A percentile compares a stretch with the other conserved stretches of the same genome.
These are phyloP conservation scores for Petrocephalus zakoni DNA, from an alignment of 2,113 vertebrate species.

Conservation along the genomic window DNA sequence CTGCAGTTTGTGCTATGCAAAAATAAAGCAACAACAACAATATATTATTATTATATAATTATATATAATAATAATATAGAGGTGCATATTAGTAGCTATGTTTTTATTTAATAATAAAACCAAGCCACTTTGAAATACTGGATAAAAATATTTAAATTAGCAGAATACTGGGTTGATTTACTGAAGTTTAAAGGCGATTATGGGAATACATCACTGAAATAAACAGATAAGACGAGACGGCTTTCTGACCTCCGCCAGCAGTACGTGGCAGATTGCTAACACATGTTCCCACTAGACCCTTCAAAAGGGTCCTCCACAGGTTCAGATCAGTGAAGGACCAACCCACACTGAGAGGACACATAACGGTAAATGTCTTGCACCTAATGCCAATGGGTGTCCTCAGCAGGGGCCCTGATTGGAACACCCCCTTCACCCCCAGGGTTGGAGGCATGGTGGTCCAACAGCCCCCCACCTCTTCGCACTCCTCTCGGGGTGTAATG, in stretches of 20 bases:
- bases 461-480: conserved; percentile 18
- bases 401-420: not conserved
- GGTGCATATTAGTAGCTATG: not conserved
- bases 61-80: not conserved
- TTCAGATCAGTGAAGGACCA: not conserved
- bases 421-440: conserved; percentile 12
- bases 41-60: not conserved
- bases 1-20: not conserved
- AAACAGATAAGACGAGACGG: not conserved
- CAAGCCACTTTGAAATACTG: not conserved
- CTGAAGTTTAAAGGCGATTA: not conserved
- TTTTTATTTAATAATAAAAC: not conserved
- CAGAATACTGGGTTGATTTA: not conserved
- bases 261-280: not conserved
- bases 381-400: not conserved
- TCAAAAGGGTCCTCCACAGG: not conserved
- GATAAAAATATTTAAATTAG: not conserved
- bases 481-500: conserved; percentile 58
- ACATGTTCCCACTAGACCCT: not conserved
- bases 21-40: not conserved
- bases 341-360: not conserved
- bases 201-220: not conserved
- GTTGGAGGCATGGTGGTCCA: conserved; percentile 70
- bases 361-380: not conserved
- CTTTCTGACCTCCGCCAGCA: not conserved